phyloP scores from a whole-genome alignment of 2,888 invertebrate species.

The Sminthurinus aureus region DNA sequence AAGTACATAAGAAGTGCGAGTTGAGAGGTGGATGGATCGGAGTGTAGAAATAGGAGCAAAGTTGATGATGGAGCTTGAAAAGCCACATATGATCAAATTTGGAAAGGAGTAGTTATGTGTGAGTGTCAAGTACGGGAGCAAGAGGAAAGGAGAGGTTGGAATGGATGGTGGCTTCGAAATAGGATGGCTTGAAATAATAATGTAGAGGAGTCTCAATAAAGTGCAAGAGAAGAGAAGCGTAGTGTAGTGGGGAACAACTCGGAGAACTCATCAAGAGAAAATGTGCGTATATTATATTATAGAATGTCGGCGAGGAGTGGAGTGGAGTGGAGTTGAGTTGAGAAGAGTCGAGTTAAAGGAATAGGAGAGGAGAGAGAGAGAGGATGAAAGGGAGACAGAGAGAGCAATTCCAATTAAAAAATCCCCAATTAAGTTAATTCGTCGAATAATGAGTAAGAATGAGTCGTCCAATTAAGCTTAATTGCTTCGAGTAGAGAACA shows the following conservation, averaged over 20 bases:
- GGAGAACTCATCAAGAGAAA: slow-evolving; percentile 32
- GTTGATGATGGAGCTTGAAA: slow-evolving; percentile 5
- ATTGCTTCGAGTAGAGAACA: slow-evolving; percentile 56
- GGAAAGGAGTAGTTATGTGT: not conserved
- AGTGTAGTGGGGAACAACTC: not conserved
- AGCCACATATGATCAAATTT: slow-evolving; percentile 18
- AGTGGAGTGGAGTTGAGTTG: not conserved
- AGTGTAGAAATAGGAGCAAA: not conserved
- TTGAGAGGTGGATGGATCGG: not conserved
- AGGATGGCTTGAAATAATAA: slow-evolving; percentile 16
- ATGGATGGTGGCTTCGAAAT: not conserved
- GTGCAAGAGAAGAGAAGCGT: not conserved
- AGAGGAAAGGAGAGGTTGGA: not conserved
- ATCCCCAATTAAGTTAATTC: slow-evolving; percentile 60
- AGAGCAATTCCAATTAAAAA: slow-evolving; percentile 60
- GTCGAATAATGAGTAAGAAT: slow-evolving; percentile 60
- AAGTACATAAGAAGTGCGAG: no score
- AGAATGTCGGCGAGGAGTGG: slow-evolving; percentile 30
- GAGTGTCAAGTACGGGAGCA: not conserved
- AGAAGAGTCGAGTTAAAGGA: no score
- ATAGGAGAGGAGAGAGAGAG: slow-evolving; percentile 4
- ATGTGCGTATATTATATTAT: slow-evolving; percentile 29
- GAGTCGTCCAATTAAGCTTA: slow-evolving; percentile 60
- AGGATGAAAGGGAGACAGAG: slow-evolving; percentile 49
- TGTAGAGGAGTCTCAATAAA: not conserved